Base-by-base conservation (phyloP, 2,113 vertebrate genomes). In the Pseudolaguvia tuberculata region DNA sequence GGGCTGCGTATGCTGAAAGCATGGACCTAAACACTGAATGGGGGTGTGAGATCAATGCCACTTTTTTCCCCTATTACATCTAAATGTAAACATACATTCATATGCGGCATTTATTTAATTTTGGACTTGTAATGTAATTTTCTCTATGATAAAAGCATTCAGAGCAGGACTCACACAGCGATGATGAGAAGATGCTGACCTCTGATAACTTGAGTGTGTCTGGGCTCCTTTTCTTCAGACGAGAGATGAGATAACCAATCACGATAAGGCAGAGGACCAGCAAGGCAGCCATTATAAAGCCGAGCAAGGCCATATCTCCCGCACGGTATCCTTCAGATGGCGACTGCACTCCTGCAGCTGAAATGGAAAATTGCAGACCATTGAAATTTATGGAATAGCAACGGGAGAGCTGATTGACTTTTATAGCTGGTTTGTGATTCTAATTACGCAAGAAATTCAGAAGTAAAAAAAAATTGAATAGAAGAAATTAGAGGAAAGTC, bases 261-360 rank as follows among this genome's bases (percentile, higher is more conserved):
- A 91, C 73, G 10, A 91, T 84, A 42, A 96, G 79, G 70, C 85
- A 85, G 42, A 95, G 84, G 42, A 90, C 80, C 21, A 96, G 78
- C 68, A 94, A 77, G 1, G 88, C 90, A 0, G 90, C 92, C 85
- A 95, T 90, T 0, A 86, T 71, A 2, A 92, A 89, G 1, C 93
- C 93, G 14, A 94, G 75, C 12, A 91, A 74, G 10, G 85, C 92
- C 93, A 94, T 95, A 75, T 94, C 89, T n/a, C 90, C 86, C 0
- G 88, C 76, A 5, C 86, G 85, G 79, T 90, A 88, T 50, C 86
- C 87, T 0, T 86, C 89, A 0, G 87, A 80, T 0, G 85, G 83
- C 0, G 88, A 90, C 20, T 87, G 89, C 39, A 70, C 48, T 20
- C 84, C 84, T 8, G 72, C 23, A 0, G 86, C 90, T 88, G 70